Conservation (phyloP, 2,113 vertebrate species). For the Clarias macrocephalus region DNA sequence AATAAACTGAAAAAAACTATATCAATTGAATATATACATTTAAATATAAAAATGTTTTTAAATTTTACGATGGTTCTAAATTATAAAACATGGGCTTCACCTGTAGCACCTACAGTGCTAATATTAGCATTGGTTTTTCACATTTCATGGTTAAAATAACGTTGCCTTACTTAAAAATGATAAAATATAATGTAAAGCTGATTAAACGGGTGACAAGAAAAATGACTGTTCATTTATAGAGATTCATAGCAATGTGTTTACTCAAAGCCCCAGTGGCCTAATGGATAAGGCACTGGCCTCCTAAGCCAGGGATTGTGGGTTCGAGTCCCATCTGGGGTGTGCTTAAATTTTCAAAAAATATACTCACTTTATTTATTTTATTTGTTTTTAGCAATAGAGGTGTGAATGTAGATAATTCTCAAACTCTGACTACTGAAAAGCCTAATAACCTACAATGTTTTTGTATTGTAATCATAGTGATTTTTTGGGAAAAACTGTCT, state of each 20-base stretch:
- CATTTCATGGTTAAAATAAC: too few relatives aligned
- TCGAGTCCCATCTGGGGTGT: slow-evolving; percentile 61
- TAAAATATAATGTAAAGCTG: not conserved
- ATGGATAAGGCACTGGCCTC: slow-evolving; percentile 82
- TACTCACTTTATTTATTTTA: not conserved
- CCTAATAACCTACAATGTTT: not conserved
- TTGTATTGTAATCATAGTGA: not conserved
- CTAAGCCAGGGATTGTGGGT: slow-evolving; percentile 59
- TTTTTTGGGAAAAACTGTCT: not conserved
- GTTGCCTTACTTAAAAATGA: not conserved
- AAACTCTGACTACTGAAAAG: not conserved
- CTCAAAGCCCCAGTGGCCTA: slow-evolving; percentile 77
- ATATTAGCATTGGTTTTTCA: too few relatives aligned
- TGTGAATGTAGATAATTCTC: too few relatives aligned
- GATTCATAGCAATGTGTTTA: not conserved
- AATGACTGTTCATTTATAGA: not conserved
- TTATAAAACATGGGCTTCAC: too few relatives aligned
- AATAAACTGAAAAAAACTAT: not conserved
- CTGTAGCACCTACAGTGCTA: too few relatives aligned
- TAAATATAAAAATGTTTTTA: not conserved
- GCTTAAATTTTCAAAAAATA: not conserved
- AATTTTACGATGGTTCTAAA: not conserved
- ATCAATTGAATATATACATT: not conserved
- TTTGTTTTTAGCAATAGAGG: not conserved
- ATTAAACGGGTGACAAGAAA: not conserved